A percentile compares a stretch with the other conserved stretches of the same genome.
Conservation (phyloP, 1,140 invertebrate species). For the Drosophila bifasciata region DNA sequence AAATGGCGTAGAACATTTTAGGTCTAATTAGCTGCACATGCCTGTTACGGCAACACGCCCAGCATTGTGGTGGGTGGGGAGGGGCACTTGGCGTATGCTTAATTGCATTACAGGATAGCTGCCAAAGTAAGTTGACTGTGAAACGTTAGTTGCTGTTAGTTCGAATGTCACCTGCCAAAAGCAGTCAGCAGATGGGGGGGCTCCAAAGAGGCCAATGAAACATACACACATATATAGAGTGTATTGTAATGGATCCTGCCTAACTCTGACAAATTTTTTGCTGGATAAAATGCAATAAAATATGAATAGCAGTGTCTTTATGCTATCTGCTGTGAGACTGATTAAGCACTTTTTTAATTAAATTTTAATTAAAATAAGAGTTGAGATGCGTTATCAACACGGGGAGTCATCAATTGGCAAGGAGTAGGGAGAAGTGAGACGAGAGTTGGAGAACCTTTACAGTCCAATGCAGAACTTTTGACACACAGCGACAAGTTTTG, state of each 20-base stretch:
- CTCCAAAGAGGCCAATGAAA: background rate
- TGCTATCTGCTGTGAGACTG: too few relatives aligned
- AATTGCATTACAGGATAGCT: constrained; percentile 54
- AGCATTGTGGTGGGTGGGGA: too few relatives aligned
- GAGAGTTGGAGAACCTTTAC: background rate
- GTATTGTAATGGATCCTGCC: too few relatives aligned
- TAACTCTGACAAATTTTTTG: too few relatives aligned
- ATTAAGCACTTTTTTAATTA: background rate
- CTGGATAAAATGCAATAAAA: too few relatives aligned
- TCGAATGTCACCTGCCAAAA: constrained; percentile 21
- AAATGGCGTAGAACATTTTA: constrained; percentile 61
- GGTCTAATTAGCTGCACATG: constrained; percentile 56
- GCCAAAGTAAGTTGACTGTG: constrained; percentile 44
- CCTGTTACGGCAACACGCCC: constrained; percentile 10
- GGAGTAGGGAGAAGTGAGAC: background rate
- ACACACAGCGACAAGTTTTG: constrained; percentile 60
- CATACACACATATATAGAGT: background rate
- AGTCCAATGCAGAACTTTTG: constrained; percentile 55
- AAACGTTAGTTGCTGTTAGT: constrained; percentile 10
- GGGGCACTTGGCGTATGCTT: constrained; percentile 51
- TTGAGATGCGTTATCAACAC: constrained; percentile 10
- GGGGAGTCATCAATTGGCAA: constrained; percentile 45
- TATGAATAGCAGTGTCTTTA: background rate
- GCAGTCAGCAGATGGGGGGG: constrained; percentile 3
- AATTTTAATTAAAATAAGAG: constrained; percentile 54